Evolutionary conservation across 2,797 vertebrate genomes (phyloP), one percentile per base, ranked within the genome.

Genomic region (Knipowitschia caucasica): DNA sequence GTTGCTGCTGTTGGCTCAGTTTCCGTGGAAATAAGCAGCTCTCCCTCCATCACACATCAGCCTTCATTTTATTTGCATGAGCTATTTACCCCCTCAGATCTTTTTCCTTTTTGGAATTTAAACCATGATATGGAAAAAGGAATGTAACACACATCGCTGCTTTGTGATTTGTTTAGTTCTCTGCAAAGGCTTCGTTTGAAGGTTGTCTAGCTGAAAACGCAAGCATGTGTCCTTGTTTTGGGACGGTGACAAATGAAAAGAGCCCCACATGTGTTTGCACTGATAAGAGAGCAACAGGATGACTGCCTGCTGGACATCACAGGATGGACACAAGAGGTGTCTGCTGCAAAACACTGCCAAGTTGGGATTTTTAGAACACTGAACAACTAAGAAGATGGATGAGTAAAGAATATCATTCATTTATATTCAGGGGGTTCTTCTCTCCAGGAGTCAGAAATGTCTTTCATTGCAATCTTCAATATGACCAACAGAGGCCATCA

Each of bases 1-100:
- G 83, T 86, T 85, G 84, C 81, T 87, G 67, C 66, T 33, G 88
- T 92, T 88, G 91, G 92, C 89, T 90, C 83, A 83, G 92, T 91
- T 91, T 86, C 86, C 75, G 63, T 75, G 85, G 86, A 89, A 89
- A 91, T 91, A 87, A 88, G 83, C 88, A 85, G 85, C 42, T 50
- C 42, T 52, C 31, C 3, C 46, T 51, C 46, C 43, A 17, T 53
- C 53, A 58, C 44, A 55, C 42, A 59, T 53, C 15, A 9, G 58
- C 5, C 61, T 71, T 61, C 29, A 49, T 33, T 44, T 42, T 67
- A 58, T 23, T 31, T 23, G 24, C 4, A 3, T 47, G 1, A 18
- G 29, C 15, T 30, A 59, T 69, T 38, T 27, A 7, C 40, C 40
- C 23, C 23, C 25, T 59, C 25, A 50, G 27, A 52, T 53, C 39